Percentiles rank a stretch among this genome's conserved stretches.
phyloP scores from a whole-genome alignment of 1,140 invertebrate species.

The Whitmania pigra region DNA sequence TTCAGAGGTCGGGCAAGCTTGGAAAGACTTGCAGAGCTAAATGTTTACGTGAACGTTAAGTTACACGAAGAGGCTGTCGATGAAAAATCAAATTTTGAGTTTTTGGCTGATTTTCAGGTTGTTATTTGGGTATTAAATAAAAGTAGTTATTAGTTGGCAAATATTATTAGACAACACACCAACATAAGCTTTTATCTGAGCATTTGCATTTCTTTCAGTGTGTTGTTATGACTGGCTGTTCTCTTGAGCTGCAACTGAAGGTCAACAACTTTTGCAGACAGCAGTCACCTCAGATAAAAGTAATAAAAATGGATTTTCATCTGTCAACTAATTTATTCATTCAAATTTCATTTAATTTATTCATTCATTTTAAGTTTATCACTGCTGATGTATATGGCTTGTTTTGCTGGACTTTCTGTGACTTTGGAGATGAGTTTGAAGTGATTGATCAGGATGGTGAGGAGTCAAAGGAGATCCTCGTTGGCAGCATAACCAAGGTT shows the following conservation, averaged over 20 bases:
- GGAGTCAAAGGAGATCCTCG: conserved; percentile 38
- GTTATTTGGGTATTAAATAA: conserved; percentile 5
- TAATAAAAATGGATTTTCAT: conserved; percentile 24
- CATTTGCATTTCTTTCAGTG: conserved; percentile 33
- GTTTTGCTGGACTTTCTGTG: conserved; percentile 37
- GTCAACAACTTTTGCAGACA: conserved; percentile 37
- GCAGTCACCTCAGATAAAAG: conserved; percentile 34
- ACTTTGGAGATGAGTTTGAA: conserved; percentile 42
- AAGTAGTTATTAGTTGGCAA: neutral
- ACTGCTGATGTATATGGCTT: conserved; percentile 39
- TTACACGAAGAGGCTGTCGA: conserved; percentile 26
- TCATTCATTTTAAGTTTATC: conserved; percentile 35
- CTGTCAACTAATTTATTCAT: neutral
- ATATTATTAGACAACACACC: neutral
- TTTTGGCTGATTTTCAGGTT: conserved; percentile 35
- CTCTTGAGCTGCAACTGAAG: conserved; percentile 30
- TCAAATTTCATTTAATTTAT: neutral
- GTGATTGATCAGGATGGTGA: conserved; percentile 40
- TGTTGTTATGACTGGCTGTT: conserved; percentile 38
- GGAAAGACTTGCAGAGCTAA: conserved; percentile 34
- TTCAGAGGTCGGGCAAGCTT: conserved; percentile 36
- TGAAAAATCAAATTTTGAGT: conserved; percentile 29
- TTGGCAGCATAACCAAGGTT: conserved; percentile 38
- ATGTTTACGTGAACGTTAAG: conserved; percentile 39
- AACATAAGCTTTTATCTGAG: neutral